Base-by-base conservation (phyloP, 2,113 vertebrate genomes). In the Bombycilla garrulus region DNA sequence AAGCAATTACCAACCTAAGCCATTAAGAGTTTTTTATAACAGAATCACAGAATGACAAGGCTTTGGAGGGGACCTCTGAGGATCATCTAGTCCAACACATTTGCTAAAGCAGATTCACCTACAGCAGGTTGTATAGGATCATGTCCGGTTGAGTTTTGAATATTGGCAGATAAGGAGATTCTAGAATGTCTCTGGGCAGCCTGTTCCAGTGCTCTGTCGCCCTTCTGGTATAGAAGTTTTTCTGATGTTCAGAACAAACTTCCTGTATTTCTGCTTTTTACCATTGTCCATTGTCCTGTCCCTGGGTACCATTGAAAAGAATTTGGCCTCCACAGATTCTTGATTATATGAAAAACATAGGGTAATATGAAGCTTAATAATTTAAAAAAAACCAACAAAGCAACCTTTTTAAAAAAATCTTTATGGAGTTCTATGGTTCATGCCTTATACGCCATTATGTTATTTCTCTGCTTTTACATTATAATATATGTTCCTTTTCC, bases 281-380 rank as follows among this genome's bases (percentile, higher is more conserved):
- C 21, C 0, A 1, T 25, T 35, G 16, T 12, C 42, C 4, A 2
- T 31, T 42, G 6, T 48, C 48, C 25, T 40, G 42, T 56, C 11
- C 4, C 25, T 48, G 31, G 8, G 31, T 35, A 72, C 17, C 15
- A 35, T 6, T 65, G 58, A 50, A 48, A 40, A 35, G 12, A 57
- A 12, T 57, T 71, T 50, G 21, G 8, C 23, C 18, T 65, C 9
- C 36, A 35, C 0, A 5, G 15, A 29, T 72, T 28, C 12, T 83
- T 62, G 35, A 11, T 53, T 48, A 4, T 64, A 19, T 50, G 42
- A 44, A 9, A 67, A 69, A 80, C 11, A 33, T 2, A 79, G 16
- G 36, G 4, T 33, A 78, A 76, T 72, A 40, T 36, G 12, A 62
- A 38, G 48, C 15, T 45, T 40, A 10, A 13, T 44, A 18, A 17